These are phyloP conservation scores for Porites cylindrica DNA, from an alignment of 92 coral and sea anemone genomes.

Conservation along the genomic window DNA sequence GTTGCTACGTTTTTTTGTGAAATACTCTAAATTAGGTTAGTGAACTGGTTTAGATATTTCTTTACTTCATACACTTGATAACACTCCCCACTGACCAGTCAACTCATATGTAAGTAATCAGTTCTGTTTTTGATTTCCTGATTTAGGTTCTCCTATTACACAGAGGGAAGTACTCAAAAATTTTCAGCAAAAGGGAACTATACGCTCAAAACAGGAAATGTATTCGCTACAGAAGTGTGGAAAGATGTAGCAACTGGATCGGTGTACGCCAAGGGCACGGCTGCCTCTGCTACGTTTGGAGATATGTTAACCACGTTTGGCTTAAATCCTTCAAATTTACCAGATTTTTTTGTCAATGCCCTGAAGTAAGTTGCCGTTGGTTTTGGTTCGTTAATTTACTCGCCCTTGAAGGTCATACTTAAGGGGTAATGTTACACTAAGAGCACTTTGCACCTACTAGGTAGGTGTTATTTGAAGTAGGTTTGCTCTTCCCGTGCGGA, in stretches of 20 bases:
- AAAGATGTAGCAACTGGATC: slow-evolving; percentile 66
- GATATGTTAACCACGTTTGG: slow-evolving; percentile 72
- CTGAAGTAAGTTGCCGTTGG: slow-evolving; percentile 72
- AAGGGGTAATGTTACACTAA: not conserved
- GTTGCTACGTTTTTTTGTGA: too few species aligned
- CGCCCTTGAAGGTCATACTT: not conserved
- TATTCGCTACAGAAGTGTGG: slow-evolving; percentile 82
- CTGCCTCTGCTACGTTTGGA: slow-evolving; percentile 60
- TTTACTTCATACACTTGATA: too few species aligned
- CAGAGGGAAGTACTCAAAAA: slow-evolving; percentile 88
- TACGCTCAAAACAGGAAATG: slow-evolving; percentile 62
- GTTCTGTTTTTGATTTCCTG: not conserved
- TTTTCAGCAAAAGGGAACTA: slow-evolving; percentile 93
- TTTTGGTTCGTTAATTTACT: not conserved
- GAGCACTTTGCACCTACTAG: too few species aligned
- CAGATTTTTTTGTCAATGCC: slow-evolving; percentile 67
- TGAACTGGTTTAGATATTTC: too few species aligned
- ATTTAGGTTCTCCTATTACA: slow-evolving; percentile 87
- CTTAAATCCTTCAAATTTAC: slow-evolving; percentile 54
- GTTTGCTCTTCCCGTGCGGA: too few species aligned
- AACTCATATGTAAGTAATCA: too few species aligned
- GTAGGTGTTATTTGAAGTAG: too few species aligned
- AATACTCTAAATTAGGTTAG: too few species aligned
- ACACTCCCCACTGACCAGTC: too few species aligned
- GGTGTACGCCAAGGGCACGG: slow-evolving; percentile 77